Evolutionary conservation across 2,113 vertebrate species (phyloP).

Genomic region (Polyodon spathula): DNA sequence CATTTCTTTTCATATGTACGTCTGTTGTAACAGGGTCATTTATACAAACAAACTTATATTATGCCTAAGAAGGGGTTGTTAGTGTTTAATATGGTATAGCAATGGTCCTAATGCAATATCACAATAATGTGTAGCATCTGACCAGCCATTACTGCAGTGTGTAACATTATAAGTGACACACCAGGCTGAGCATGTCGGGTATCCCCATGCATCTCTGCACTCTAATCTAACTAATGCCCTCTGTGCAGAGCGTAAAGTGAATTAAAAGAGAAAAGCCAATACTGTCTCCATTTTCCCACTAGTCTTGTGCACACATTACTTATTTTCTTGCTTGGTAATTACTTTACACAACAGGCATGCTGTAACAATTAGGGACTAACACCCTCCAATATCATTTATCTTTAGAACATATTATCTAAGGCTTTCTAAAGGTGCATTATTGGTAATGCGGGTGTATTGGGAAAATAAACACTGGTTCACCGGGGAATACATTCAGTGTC

Average conservation of each 20-base stretch:
- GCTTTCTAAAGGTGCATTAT: neutral
- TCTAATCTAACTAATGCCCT: slow-evolving; percentile 63
- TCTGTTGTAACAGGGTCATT: too few species aligned
- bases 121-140: slow-evolving; percentile 17
- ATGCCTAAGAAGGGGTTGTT: neutral
- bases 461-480: neutral
- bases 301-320: slow-evolving; percentile 53
- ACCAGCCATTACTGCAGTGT: slow-evolving; percentile 30
- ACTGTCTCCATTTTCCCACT: slow-evolving; percentile 57
- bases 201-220: slow-evolving; percentile 36
- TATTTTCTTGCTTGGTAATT: slow-evolving; percentile 60
- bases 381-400: slow-evolving; percentile 57
- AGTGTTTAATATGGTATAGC: neutral
- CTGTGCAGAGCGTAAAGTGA: slow-evolving; percentile 57
- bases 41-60: too few species aligned
- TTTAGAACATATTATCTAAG: too few species aligned
- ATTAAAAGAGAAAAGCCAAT: slow-evolving; percentile 66
- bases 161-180: slow-evolving; percentile 44
- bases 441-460: neutral
- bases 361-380: slow-evolving; percentile 57
- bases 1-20: too few species aligned
- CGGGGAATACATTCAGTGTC: too few species aligned
- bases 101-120: slow-evolving; percentile 25
- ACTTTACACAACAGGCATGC: slow-evolving; percentile 54
- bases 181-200: slow-evolving; percentile 47